Conservation (phyloP, 2,888 invertebrate species). For the Polymixis flavicincta region DNA sequence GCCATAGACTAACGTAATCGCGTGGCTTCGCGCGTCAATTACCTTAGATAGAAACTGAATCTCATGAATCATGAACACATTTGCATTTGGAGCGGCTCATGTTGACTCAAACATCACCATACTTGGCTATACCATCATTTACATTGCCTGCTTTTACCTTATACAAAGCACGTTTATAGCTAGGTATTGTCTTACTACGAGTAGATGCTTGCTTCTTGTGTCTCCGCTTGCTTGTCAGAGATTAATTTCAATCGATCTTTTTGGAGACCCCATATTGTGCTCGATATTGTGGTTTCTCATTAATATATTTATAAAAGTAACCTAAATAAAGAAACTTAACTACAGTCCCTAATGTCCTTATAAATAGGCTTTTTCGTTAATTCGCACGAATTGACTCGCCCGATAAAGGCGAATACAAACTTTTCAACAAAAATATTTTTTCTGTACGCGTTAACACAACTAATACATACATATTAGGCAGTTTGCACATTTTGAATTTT, state of each 20-base stretch:
- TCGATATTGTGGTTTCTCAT: not conserved
- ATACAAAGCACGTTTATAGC: not conserved
- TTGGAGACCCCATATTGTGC: too few species aligned
- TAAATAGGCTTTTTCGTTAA: too few species aligned
- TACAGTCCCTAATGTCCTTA: not conserved
- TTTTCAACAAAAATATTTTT: too few species aligned
- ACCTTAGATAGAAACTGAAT: not conserved
- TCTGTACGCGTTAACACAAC: too few species aligned
- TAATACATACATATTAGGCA: too few species aligned
- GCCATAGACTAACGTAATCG: not conserved
- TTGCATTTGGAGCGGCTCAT: slow-evolving; percentile 38
- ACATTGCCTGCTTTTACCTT: slow-evolving; percentile 7
- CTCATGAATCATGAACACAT: slow-evolving; percentile 42
- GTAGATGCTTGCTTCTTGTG: not conserved
- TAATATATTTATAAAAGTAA: not conserved
- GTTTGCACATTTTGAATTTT: too few species aligned
- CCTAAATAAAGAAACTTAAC: not conserved
- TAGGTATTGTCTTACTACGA: slow-evolving; percentile 5
- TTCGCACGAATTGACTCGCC: too few species aligned
- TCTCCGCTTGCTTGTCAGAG: not conserved
- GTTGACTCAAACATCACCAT: slow-evolving; percentile 31
- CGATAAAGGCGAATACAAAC: too few species aligned
- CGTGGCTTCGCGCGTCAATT: not conserved
- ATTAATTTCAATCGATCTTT: not conserved
- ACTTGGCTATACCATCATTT: slow-evolving; percentile 8